Evolutionary conservation across 2,113 vertebrate genomes (phyloP), one percentile per base, ranked within the genome.

Genomic region (Lathamus discolor): DNA sequence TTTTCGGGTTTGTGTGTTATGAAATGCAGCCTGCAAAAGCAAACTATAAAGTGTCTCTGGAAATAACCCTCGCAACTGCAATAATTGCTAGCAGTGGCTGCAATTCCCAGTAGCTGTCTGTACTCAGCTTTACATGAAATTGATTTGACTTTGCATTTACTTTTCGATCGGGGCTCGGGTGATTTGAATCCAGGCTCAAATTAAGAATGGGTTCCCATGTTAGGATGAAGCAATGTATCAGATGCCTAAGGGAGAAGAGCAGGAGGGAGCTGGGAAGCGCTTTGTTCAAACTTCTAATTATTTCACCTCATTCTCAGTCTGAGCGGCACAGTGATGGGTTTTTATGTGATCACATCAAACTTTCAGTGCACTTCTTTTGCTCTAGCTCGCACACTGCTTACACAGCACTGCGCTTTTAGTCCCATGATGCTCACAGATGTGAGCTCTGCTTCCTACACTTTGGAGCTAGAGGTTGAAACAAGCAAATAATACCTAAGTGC

Each of bases 221-320:
- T 95, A 96, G 76, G 74, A 92, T 73, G 88, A 97, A 96, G 92
- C 90, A 95, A 95, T 82, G 95, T 86, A 94, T 86, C 68, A 9
- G 92, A 91, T 86, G 66, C 83, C 88, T 90, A 22, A 2, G 78
- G 94, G 95, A 95, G 88, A 90, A 80, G 69, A 93, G 63, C 78
- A 92, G 92, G 89, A 88, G 90, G 81, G 88, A 64, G 59, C 7
- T 70, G 67, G 82, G 87, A 85, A 85, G 83, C 2, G 7, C 87
- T 95, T 86, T 94, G 96, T 95, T 96, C 87, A 70, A 94, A 92
- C 93, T 93, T 95, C 96, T 95, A 92, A 97, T 95, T 90, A 92
- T 97, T 95, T 95, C 68, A 64, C 48, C 78, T 93, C 93, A 76
- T 85, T 90, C 59, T 13, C 16, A 93, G 92, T 88, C 92, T 94